A percentile compares a stretch with the other conserved stretches of the same genome.
Evolutionary conservation across 2,797 vertebrate species (phyloP).

Genomic region (Falco naumanni): DNA sequence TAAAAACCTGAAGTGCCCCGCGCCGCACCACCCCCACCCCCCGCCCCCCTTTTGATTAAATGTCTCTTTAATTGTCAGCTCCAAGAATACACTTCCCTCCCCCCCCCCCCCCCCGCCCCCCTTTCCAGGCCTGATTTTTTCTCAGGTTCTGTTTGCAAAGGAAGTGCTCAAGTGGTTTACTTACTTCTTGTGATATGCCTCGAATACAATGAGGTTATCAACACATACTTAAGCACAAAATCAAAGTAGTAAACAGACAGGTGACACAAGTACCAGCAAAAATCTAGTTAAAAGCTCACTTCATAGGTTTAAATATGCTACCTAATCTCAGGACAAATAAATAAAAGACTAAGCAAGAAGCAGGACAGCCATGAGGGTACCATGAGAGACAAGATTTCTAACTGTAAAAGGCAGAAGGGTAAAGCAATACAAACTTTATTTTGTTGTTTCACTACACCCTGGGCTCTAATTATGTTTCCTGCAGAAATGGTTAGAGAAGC

Average conservation of each 20-base stretch:
- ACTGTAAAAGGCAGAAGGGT: not conserved
- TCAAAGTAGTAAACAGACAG: not conserved
- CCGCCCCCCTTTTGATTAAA: not conserved
- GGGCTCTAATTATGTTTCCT: not conserved
- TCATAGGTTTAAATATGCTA: not conserved
- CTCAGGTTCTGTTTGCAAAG: not conserved
- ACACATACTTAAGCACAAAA: not conserved
- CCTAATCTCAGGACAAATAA: not conserved
- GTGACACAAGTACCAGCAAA: not conserved
- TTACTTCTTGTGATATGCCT: not conserved
- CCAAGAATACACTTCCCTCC: rapidly evolving
- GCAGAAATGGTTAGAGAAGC: not conserved
- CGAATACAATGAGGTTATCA: not conserved
- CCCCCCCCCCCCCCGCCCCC: rapidly evolving
- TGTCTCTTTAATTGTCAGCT: not conserved
- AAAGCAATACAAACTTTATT: not conserved
- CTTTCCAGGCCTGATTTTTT: not conserved
- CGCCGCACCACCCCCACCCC: no score
- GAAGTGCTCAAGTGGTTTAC: not conserved
- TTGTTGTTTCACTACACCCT: not conserved
- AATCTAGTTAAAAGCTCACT: not conserved
- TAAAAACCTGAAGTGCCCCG: no score
- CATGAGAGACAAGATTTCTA: not conserved
- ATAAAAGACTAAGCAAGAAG: not conserved
- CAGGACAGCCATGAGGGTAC: not conserved